Percentiles rank a stretch among this genome's conserved stretches.
Conservation (phyloP, 2,888 invertebrate genomes). For the Heteropelma amictum region DNA sequence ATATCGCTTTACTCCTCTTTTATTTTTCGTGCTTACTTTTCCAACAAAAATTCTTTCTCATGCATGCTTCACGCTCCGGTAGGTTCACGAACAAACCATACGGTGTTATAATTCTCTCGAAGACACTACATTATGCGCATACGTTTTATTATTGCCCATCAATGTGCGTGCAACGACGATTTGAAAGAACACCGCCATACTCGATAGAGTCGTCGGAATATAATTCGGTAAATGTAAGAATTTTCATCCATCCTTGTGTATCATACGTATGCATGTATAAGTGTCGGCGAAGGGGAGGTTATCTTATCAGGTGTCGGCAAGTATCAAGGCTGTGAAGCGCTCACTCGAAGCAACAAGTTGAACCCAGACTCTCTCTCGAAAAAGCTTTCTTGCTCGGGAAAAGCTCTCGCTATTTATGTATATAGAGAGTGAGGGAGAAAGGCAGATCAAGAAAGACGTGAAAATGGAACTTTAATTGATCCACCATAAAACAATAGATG, state of each 20-base stretch:
- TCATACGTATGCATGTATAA: neutral
- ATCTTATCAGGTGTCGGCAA: constrained; percentile 48
- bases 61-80: constrained; percentile 11
- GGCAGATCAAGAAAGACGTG: constrained; percentile 32
- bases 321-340: constrained; percentile 42
- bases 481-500: neutral
- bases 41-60: neutral
- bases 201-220: neutral
- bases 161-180: too few relatives aligned
- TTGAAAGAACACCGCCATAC: neutral
- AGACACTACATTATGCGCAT: too few relatives aligned
- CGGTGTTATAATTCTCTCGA: neutral
- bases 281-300: constrained; percentile 16
- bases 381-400: constrained; percentile 56
- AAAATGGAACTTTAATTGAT: neutral
- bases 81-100: neutral
- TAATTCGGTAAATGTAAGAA: neutral
- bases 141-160: too few relatives aligned
- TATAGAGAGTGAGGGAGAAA: constrained; percentile 25
- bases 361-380: constrained; percentile 42
- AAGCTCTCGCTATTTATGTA: too few relatives aligned
- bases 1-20: constrained; percentile 5
- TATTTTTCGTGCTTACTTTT: constrained; percentile 36
- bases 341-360: constrained; percentile 56
- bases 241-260: neutral